These are phyloP conservation scores for Agrilus planipennis DNA, from an alignment of 1,140 invertebrate species.

Conservation along the genomic window DNA sequence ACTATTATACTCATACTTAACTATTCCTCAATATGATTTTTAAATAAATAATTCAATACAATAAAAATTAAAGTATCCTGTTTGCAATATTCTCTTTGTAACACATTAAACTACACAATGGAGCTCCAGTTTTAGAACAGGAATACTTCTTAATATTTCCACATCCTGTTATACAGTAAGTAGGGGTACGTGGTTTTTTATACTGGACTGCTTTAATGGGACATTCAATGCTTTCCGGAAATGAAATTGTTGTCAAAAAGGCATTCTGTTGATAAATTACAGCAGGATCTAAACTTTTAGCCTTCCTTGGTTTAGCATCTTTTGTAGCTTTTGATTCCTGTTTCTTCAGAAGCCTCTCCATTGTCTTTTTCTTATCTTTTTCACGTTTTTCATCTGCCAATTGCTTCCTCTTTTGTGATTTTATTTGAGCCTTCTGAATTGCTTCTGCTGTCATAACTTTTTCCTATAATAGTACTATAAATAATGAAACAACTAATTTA, in stretches of 20 bases:
- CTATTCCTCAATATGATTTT: no score
- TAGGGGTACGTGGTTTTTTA: constrained; percentile 35
- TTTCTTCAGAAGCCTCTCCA: constrained; percentile 84
- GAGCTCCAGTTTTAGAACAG: constrained; percentile 70
- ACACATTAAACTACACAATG: constrained; percentile 77
- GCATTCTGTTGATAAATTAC: constrained; percentile 61
- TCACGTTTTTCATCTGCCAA: constrained; percentile 88
- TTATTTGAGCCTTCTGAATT: constrained; percentile 75
- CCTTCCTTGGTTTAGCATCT: constrained; percentile 47
- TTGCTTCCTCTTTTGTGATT: constrained; percentile 81
- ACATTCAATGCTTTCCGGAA: constrained; percentile 62
- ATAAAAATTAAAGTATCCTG: no score
- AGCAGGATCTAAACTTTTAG: constrained; percentile 52
- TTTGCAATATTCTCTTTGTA: constrained; percentile 62
- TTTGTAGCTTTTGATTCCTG: constrained; percentile 79
- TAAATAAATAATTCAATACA: no score
- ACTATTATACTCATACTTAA: no score
- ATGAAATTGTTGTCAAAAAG: constrained; percentile 49
- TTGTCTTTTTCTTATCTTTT: constrained; percentile 93
- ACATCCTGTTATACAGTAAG: constrained; percentile 64
- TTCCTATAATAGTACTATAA: constrained; percentile 32
- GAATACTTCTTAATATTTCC: constrained; percentile 67
- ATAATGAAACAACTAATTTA: neutral
- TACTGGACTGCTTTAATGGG: constrained; percentile 41
- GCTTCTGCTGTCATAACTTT: constrained; percentile 89